These are phyloP conservation scores for Drosophila bunnanda DNA, from an alignment of 2,888 invertebrate species.

Conservation along the genomic window DNA sequence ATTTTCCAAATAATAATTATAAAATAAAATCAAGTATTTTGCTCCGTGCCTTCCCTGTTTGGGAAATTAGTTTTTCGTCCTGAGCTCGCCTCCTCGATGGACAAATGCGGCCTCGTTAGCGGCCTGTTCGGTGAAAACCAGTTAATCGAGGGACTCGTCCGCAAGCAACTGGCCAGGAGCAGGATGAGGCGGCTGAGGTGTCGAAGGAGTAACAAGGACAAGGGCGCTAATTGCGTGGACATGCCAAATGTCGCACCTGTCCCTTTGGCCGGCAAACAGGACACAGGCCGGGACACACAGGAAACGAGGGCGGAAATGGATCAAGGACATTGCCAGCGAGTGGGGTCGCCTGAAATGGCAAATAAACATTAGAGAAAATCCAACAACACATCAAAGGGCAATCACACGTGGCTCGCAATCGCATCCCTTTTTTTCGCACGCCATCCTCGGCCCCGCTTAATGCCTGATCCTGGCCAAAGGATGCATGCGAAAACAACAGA, in stretches of 20 bases:
- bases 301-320: slow-evolving; percentile 6
- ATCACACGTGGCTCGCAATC: slow-evolving; percentile 45
- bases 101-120: slow-evolving; percentile 46
- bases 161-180: slow-evolving; percentile 12
- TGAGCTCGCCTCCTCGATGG: slow-evolving; percentile 19
- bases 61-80: slow-evolving; percentile 2
- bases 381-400: slow-evolving; percentile 56
- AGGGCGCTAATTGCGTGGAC: slow-evolving; percentile 73
- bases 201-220: slow-evolving; percentile 22
- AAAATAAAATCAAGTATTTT: background rate
- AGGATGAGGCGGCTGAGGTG: background rate
- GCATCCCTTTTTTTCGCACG: slow-evolving; percentile 40
- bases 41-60: slow-evolving; percentile 2
- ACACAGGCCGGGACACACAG: background rate
- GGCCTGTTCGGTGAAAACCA: slow-evolving; percentile 52
- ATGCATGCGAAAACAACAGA: slow-evolving; percentile 28
- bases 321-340: slow-evolving; percentile 13
- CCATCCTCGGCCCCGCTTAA: slow-evolving; percentile 20
- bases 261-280: slow-evolving; percentile 15
- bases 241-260: slow-evolving; percentile 79
- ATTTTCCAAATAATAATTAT: background rate
- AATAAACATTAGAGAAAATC: slow-evolving; percentile 60
- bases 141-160: slow-evolving; percentile 56
- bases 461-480: slow-evolving; percentile 29
- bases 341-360: slow-evolving; percentile 39